Evolutionary conservation across 2,797 vertebrate genomes (phyloP).

Genomic region (Aphelocoma californica): DNA sequence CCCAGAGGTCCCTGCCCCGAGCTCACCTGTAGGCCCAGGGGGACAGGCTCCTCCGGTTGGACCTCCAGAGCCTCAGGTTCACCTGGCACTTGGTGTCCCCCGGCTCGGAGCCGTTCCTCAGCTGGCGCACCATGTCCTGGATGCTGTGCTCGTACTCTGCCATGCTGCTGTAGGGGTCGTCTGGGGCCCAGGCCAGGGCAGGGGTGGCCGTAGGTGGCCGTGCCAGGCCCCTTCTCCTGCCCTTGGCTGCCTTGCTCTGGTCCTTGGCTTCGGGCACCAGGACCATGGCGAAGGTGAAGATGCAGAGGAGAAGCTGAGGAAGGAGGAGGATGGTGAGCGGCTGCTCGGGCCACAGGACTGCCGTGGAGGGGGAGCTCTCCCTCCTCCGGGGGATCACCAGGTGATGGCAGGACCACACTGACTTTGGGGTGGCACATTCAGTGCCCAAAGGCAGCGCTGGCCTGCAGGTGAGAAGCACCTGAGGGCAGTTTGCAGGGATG

Average conservation of each 20-base stretch:
- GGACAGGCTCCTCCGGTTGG: slow-evolving; percentile 83
- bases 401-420: accelerated
- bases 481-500: neutral
- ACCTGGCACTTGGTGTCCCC: slow-evolving; percentile 80
- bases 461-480: neutral
- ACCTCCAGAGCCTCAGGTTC: slow-evolving; percentile 83
- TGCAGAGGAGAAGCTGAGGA: slow-evolving; percentile 72
- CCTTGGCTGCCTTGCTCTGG: slow-evolving; percentile 63
- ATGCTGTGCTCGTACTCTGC: slow-evolving; percentile 82
- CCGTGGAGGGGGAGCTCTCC: neutral
- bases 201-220: slow-evolving; percentile 65
- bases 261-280: slow-evolving; percentile 55
- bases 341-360: neutral
- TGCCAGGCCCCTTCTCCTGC: slow-evolving; percentile 61
- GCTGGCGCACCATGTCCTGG: slow-evolving; percentile 82
- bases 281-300: slow-evolving; percentile 68
- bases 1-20: neutral
- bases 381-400: neutral
- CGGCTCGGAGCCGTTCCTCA: slow-evolving; percentile 77
- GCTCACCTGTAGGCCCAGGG: slow-evolving; percentile 87
- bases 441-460: neutral
- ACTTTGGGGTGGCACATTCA: neutral
- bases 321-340: neutral
- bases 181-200: slow-evolving; percentile 58
- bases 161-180: slow-evolving; percentile 61